A percentile compares a stretch with the other conserved stretches of the same genome.
phyloP scores from a whole-genome alignment of 2,113 vertebrate species.

The Microtus pennsylvanicus region DNA sequence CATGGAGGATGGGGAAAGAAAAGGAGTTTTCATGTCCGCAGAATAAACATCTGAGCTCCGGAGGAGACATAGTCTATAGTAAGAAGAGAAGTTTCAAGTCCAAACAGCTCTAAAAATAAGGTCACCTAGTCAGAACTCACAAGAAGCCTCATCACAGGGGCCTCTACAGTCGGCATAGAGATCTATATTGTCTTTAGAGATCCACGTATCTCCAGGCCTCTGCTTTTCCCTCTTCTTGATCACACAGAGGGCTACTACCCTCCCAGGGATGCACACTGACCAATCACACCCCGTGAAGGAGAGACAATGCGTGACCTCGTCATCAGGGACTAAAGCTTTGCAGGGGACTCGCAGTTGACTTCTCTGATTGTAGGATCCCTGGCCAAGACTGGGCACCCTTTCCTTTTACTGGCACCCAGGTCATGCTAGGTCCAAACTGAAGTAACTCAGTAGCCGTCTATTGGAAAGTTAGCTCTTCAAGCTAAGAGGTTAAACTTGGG shows the following conservation, averaged over 20 bases:
- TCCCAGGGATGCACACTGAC: no score
- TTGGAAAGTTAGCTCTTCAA: neutral
- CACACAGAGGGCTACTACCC: neutral
- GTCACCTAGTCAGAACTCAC: neutral
- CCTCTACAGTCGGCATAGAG: neutral
- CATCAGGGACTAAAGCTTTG: neutral
- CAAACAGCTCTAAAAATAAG: neutral
- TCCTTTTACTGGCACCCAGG: no score
- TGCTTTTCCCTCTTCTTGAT: neutral
- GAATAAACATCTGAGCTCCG: neutral
- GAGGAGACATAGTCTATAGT: neutral
- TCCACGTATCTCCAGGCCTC: neutral
- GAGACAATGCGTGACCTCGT: neutral
- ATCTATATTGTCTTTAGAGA: neutral
- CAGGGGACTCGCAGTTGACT: neutral
- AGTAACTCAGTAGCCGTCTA: neutral
- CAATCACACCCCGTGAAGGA: neutral
- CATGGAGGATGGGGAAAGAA: neutral
- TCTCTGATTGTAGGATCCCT: no score
- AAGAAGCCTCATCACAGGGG: neutral
- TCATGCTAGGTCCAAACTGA: neutral
- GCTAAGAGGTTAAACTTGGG: neutral
- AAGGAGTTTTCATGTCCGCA: neutral
- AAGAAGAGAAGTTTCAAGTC: neutral
- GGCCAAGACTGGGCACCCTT: neutral